Conservation (phyloP, 2,888 invertebrate species). For the Spisula subtruncata region DNA sequence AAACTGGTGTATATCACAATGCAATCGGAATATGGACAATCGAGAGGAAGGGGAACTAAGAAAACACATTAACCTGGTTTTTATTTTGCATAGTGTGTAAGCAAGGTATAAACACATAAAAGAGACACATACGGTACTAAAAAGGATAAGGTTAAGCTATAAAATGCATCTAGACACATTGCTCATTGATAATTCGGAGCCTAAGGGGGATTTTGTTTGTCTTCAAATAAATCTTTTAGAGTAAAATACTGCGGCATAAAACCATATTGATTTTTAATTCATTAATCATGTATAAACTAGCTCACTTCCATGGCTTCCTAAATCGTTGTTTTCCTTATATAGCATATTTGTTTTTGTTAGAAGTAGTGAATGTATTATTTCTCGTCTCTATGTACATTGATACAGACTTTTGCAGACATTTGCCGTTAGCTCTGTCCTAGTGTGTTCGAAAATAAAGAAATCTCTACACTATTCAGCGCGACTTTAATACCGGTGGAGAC, state of each 20-base stretch:
- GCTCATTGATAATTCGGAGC: not conserved
- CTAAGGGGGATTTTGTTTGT: not conserved
- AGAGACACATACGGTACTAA: not conserved
- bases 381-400: too few relatives aligned
- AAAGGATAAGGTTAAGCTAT: not conserved
- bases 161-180: not conserved
- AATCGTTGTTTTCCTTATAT: not conserved
- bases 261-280: not conserved
- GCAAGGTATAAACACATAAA: too few relatives aligned
- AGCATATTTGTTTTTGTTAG: not conserved
- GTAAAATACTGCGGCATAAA: not conserved
- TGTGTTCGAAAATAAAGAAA: too few relatives aligned
- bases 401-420: too few relatives aligned
- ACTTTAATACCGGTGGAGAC: too few relatives aligned
- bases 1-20: too few relatives aligned
- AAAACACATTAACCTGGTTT: too few relatives aligned
- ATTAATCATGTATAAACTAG: not conserved
- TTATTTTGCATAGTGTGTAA: too few relatives aligned
- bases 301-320: not conserved
- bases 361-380: not conserved
- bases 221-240: not conserved
- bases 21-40: too few relatives aligned
- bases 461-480: too few relatives aligned
- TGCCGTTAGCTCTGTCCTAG: too few relatives aligned
- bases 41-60: too few relatives aligned